Evolutionary conservation across 2,888 invertebrate genomes (phyloP).

Genomic region (Drosophila algonquin): DNA sequence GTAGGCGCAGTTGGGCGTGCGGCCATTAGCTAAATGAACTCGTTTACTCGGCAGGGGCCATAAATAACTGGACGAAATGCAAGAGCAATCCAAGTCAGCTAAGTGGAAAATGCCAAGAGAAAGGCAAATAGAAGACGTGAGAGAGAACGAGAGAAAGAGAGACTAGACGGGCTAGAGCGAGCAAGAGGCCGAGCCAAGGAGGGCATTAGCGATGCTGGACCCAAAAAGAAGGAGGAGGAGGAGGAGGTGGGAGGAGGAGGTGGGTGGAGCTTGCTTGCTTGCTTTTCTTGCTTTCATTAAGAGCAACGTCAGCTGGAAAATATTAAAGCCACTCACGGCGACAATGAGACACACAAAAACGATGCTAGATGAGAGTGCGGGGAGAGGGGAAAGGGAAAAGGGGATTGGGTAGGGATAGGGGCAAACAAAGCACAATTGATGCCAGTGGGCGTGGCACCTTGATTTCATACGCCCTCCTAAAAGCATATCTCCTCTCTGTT

Average conservation of each 20-base stretch:
- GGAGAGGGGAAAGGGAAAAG: no score
- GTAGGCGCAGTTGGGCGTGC: constrained; percentile 70
- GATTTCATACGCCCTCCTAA: constrained; percentile 6
- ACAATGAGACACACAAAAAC: constrained; percentile 22
- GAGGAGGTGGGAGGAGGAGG: neutral
- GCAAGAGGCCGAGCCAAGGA: neutral
- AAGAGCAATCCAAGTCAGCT: constrained; percentile 64
- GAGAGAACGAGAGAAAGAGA: neutral
- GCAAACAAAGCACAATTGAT: constrained; percentile 49
- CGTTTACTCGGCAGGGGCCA: constrained; percentile 70
- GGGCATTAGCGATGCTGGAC: neutral
- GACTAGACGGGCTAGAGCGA: constrained; percentile 1
- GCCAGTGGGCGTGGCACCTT: constrained; percentile 42
- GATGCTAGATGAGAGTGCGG: neutral
- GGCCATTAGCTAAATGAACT: constrained; percentile 77
- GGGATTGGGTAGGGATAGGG: neutral
- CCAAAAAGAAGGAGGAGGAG: no score
- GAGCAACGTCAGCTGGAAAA: constrained; percentile 70
- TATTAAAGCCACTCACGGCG: constrained; percentile 65
- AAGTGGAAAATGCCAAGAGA: constrained; percentile 50
- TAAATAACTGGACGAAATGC: constrained; percentile 72
- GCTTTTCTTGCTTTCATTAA: constrained; percentile 61
- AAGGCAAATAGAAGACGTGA: constrained; percentile 21
- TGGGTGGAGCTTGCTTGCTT: neutral
- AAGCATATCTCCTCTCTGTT: neutral